These are phyloP conservation scores for Xerus rutilus DNA, from an alignment of 2,797 vertebrate genomes.

Conservation along the genomic window DNA sequence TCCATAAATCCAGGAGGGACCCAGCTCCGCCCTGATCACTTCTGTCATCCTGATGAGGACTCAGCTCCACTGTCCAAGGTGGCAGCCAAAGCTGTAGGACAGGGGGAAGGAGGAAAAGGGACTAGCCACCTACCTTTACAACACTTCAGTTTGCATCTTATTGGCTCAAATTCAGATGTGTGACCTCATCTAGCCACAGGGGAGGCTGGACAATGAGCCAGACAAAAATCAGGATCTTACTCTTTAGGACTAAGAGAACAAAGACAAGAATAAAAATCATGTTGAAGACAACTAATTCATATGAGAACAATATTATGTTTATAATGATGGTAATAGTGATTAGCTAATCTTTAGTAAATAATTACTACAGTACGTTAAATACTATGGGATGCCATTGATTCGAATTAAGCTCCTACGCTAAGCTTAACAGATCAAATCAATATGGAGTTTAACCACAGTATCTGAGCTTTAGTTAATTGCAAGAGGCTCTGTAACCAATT, in stretches of 20 bases:
- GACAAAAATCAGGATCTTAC: constrained; percentile 1
- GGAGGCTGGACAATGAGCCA: not conserved
- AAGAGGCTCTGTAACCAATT: not conserved
- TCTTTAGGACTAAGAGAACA: not conserved
- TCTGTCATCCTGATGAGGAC: not conserved
- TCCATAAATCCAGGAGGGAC: not conserved
- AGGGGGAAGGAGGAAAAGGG: not conserved
- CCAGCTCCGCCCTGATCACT: not conserved
- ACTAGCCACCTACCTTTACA: not conserved
- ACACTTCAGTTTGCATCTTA: not conserved
- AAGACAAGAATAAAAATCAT: not conserved
- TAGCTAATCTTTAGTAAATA: not conserved
- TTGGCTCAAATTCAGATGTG: not conserved
- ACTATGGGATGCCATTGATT: not conserved
- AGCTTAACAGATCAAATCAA: not conserved
- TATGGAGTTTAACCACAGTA: not conserved
- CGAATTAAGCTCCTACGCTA: not conserved
- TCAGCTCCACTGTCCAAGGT: not conserved
- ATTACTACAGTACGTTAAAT: not conserved
- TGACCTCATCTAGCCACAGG: not conserved
- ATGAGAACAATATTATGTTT: not conserved
- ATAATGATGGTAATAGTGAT: not conserved
- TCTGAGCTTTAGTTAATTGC: not conserved
- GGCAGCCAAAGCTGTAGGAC: not conserved
- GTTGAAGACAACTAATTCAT: not conserved